phyloP scores from a whole-genome alignment of 35 echinoderm and acorn worm genomes.

The Lytechinus pictus region DNA sequence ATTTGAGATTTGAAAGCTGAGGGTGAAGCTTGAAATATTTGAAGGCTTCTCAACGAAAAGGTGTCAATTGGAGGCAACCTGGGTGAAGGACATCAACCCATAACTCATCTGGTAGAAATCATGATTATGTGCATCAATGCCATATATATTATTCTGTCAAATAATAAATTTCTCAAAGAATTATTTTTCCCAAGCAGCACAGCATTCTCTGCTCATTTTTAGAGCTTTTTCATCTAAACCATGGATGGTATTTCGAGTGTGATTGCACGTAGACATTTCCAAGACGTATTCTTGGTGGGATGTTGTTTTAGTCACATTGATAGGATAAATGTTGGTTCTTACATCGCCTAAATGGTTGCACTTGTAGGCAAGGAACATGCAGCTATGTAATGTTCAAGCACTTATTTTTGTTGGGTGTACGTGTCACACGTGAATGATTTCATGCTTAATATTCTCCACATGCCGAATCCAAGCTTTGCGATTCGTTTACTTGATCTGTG shows the following conservation, averaged over 20 bases:
- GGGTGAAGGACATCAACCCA: background rate
- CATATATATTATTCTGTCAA: background rate
- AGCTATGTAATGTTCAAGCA: background rate
- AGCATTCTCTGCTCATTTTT: background rate
- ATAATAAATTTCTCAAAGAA: background rate
- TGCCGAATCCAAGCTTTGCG: background rate
- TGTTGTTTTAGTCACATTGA: background rate
- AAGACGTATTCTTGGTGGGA: background rate
- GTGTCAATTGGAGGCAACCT: background rate
- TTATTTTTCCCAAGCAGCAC: background rate
- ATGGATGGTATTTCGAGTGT: background rate
- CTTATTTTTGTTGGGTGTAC: slow-evolving; percentile 5
- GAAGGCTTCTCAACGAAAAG: background rate
- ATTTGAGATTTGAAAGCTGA: background rate
- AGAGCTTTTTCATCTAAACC: background rate
- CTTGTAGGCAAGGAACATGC: background rate
- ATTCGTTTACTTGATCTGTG: slow-evolving; percentile 11
- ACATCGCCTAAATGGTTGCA: background rate
- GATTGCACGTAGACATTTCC: background rate
- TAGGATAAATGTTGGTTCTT: background rate
- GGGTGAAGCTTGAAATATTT: background rate
- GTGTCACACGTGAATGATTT: background rate
- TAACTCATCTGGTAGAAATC: background rate
- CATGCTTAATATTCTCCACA: background rate
- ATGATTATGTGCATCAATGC: background rate